These are phyloP conservation scores for Drosophila prostipennis DNA, from an alignment of 2,888 invertebrate genomes.

Conservation along the genomic window DNA sequence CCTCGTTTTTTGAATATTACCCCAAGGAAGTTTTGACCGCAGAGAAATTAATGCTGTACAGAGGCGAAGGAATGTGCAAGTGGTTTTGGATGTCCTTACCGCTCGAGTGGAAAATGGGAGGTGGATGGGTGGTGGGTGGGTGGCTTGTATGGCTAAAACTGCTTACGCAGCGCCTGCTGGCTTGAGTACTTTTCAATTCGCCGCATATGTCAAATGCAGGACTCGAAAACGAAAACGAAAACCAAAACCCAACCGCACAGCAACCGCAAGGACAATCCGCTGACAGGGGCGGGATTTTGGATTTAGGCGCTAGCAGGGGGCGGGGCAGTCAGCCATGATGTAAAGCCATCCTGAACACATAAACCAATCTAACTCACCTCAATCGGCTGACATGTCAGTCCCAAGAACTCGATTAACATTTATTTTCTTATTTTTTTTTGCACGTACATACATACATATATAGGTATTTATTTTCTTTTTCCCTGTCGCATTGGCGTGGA, in stretches of 20 bases:
- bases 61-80: not conserved
- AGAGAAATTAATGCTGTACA: slow-evolving; percentile 24
- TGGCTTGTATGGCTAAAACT: not conserved
- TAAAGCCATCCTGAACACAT: slow-evolving; percentile 6
- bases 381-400: slow-evolving; percentile 64
- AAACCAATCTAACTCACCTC: slow-evolving; percentile 38
- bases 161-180: slow-evolving; percentile 26
- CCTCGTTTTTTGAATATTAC: slow-evolving; percentile 10
- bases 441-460: no score
- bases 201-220: slow-evolving; percentile 35
- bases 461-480: not conserved
- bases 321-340: not conserved
- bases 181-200: slow-evolving; percentile 27
- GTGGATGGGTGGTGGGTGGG: not conserved
- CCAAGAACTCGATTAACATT: slow-evolving; percentile 46
- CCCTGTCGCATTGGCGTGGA: slow-evolving; percentile 40
- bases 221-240: slow-evolving; percentile 4
- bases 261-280: slow-evolving; percentile 3
- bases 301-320: no score
- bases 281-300: not conserved
- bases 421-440: slow-evolving; percentile 21
- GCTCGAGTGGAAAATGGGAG: slow-evolving; percentile 6
- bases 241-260: not conserved
- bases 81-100: not conserved
- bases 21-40: slow-evolving; percentile 23